Percentiles rank a stretch among this genome's conserved stretches.
Evolutionary conservation across 2,113 vertebrate species (phyloP).

Genomic region (Callipepla californica): DNA sequence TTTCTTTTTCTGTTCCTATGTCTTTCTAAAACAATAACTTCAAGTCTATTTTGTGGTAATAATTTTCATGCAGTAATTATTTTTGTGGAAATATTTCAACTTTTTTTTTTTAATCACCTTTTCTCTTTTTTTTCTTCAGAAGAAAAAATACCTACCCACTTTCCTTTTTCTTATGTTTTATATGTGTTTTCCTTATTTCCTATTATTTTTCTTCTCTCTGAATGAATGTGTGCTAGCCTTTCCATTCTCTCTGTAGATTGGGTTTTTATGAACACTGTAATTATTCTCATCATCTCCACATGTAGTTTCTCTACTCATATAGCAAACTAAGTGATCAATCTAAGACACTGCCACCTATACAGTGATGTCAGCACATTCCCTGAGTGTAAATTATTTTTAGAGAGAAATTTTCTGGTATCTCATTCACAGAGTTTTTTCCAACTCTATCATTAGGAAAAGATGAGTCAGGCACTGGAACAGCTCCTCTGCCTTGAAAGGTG

Average conservation of each 20-base stretch:
- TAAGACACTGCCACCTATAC: accelerated
- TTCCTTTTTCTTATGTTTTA: not conserved
- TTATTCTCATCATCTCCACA: not conserved
- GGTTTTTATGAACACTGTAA: not conserved
- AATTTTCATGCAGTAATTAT: not conserved
- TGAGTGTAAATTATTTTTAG: not conserved
- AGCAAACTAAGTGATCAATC: not conserved
- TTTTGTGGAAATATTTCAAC: not conserved
- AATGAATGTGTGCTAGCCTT: not conserved
- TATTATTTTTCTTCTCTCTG: not conserved
- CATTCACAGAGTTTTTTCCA: not conserved
- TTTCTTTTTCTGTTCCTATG: not conserved
- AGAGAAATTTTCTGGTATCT: not conserved
- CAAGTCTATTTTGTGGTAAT: not conserved
- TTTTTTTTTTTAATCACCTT: not conserved
- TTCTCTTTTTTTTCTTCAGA: not conserved
- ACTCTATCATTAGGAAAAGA: not conserved
- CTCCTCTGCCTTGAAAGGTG: no score
- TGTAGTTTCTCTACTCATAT: not conserved
- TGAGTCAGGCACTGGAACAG: no score
- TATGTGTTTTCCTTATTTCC: not conserved
- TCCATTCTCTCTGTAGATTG: not conserved
- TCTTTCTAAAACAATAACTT: not conserved
- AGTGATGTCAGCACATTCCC: not conserved
- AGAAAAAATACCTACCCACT: not conserved